Evolutionary conservation across 2,113 vertebrate genomes (phyloP).

Genomic region (Paracanthobrama guichenoti): DNA sequence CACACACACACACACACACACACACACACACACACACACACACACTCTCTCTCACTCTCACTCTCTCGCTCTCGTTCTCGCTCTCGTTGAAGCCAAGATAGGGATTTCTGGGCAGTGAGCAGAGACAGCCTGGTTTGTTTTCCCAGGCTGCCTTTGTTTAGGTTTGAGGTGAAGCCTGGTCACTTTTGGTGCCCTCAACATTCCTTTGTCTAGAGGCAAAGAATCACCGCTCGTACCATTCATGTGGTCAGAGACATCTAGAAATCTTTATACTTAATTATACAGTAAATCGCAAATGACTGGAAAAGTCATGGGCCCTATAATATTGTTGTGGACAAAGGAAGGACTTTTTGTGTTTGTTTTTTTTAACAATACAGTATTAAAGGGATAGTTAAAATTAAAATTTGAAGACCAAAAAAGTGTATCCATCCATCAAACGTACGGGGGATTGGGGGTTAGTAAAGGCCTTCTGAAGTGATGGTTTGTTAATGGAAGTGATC

Average conservation of each 20-base stretch:
- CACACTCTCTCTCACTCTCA: too few species aligned
- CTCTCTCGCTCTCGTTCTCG: background rate
- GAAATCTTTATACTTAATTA: background rate
- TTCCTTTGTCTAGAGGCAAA: slow-evolving; percentile 17
- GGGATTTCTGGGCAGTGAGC: slow-evolving; percentile 13
- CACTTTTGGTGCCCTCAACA: slow-evolving; percentile 27
- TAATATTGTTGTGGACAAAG: background rate
- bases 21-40: too few species aligned
- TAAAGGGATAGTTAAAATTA: too few species aligned
- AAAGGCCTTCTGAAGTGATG: too few species aligned
- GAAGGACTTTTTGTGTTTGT: too few species aligned
- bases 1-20: too few species aligned
- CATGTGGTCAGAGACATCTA: background rate
- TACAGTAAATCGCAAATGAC: background rate
- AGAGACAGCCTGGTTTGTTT: slow-evolving; percentile 17
- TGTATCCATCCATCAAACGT: too few species aligned
- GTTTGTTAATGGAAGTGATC: too few species aligned
- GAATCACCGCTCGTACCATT: background rate
- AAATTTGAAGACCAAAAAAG: too few species aligned
- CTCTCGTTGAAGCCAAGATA: slow-evolving; percentile 19
- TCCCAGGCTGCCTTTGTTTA: slow-evolving; percentile 33
- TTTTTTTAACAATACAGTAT: too few species aligned
- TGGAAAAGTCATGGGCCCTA: background rate
- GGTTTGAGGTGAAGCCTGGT: slow-evolving; percentile 22
- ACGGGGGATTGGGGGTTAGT: too few species aligned